phyloP scores from a whole-genome alignment of 2,113 vertebrate genomes.

The Otis tarda region DNA sequence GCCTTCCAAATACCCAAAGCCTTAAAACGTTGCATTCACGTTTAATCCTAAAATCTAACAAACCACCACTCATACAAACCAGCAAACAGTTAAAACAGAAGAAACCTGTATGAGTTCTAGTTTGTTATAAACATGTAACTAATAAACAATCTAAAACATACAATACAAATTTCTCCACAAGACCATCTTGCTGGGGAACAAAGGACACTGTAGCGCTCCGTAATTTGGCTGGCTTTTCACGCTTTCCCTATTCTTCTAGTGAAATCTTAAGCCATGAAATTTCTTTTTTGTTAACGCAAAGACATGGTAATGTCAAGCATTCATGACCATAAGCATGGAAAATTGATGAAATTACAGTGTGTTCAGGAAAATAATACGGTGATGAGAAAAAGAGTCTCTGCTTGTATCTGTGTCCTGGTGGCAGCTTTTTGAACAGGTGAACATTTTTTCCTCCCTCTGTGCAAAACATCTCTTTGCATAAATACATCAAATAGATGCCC shows the following conservation, averaged over 20 bases:
- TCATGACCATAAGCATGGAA: slow-evolving; percentile 79
- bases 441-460: slow-evolving; percentile 66
- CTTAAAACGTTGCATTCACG: not conserved
- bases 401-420: slow-evolving; percentile 75
- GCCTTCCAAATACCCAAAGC: not conserved
- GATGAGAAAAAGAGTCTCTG: slow-evolving; percentile 72
- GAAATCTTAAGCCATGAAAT: slow-evolving; percentile 84
- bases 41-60: not conserved
- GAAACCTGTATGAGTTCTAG: not conserved
- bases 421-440: slow-evolving; percentile 84
- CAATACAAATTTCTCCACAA: not conserved
- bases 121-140: not conserved
- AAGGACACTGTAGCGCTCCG: not conserved
- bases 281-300: slow-evolving; percentile 82
- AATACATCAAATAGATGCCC: slow-evolving; percentile 71
- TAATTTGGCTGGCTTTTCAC: slow-evolving; percentile 69
- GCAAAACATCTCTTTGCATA: slow-evolving; percentile 67
- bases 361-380: slow-evolving; percentile 76
- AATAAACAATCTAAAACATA: not conserved
- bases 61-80: not conserved
- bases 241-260: slow-evolving; percentile 67
- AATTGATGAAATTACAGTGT: slow-evolving; percentile 85
- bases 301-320: slow-evolving; percentile 85
- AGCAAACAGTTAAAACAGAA: not conserved
- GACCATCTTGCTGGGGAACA: slow-evolving; percentile 10